Base-by-base conservation (phyloP, 2,888 invertebrate genomes). In the Eudemis profundana region DNA sequence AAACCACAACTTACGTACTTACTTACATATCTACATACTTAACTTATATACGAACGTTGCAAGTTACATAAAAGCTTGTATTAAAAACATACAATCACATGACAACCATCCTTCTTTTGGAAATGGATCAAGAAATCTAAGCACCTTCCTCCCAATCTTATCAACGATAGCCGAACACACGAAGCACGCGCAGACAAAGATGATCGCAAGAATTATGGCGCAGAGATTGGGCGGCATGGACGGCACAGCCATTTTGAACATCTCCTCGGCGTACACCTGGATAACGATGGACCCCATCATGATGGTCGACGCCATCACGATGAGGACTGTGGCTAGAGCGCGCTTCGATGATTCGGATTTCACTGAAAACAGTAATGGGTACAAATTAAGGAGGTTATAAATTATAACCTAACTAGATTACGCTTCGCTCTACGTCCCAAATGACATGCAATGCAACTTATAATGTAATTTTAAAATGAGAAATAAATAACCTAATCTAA, bases 211-310 rank as follows among this genome's bases (percentile, higher is more conserved):
- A 8, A 85, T 73, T 54, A 91, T 86, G 1, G 90, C 85, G 47
- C 89, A 89, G 53, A 82, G 78, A 68, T 86, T 90, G 0, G 90
- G 75, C 3, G 86, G 79, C 82, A 91, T 82, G 0, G 85, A 81
- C 0, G 91, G 90, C 0, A 87, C 82, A 0, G 90, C 90, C 50
- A 88, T 86, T 44, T 79, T 82, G 73, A 91, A 89, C 5, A 91
- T 74, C 0, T 87, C 83, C 65, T 90, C 90, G 0, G 91, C 90
- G 62, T 88, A 91, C 1, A 90, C 86, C 69, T 90, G 89, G 0
- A 91, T 78, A 0, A 89, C 87, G 0, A 87, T 77, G 4, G 86
- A 81, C 0, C 91, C 91, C 89, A 90, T 90, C 68, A 87, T 72
- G n/a, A 84, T 85, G 0, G 85, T 78, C 1, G 81, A 10, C 0